Base-by-base conservation (phyloP, 2,888 invertebrate genomes). In the Platycheirus rosarum region DNA sequence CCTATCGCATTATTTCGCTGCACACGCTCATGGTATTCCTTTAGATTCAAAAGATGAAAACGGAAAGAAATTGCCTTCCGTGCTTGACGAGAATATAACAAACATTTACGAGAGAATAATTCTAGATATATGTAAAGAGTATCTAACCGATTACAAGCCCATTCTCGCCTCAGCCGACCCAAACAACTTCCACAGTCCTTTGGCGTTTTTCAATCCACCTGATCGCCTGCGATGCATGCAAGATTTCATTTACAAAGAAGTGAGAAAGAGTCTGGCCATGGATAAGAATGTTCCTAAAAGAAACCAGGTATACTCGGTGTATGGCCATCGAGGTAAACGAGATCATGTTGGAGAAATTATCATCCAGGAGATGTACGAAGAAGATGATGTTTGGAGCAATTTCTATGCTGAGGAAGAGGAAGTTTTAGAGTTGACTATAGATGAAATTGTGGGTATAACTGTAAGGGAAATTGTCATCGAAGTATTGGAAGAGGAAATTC, bases 311-410 rank as follows among this genome's bases (percentile, higher is more conserved):
- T 86, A 86, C 66, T 87, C 86, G 4, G 86, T 86, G 8, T 88
- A 86, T 78, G 93, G 94, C 92, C 93, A 93, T 84, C 91, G 93
- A 16, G 94, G 94, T 85, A 93, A 93, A 85, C 89, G 93, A 46
- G 95, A 95, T 88, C 92, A 93, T 84, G 94, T 95, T 1, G 95
- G 95, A 87, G 94, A 94, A 86, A 92, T 95, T 70, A 90, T 95
- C 68, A 93, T 95, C 29, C 91, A 93, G 70, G 95, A 95, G 88
- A 92, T 94, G 57, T 93, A 93, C 85, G 93, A 93, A 60, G 95
- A 95, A 86, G 95, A 95, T 87, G 91, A 92, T 11, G 93, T 93
- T 84, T 96, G 95, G 95, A 93, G 93, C 0, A 94, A 94, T 87
- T 95, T 94, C 87, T 94, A 94, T 87, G 90, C 92, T 53, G 95